Evolutionary conservation across 64 coral and sea anemone species (phyloP).

Genomic region (Montipora sp.): DNA sequence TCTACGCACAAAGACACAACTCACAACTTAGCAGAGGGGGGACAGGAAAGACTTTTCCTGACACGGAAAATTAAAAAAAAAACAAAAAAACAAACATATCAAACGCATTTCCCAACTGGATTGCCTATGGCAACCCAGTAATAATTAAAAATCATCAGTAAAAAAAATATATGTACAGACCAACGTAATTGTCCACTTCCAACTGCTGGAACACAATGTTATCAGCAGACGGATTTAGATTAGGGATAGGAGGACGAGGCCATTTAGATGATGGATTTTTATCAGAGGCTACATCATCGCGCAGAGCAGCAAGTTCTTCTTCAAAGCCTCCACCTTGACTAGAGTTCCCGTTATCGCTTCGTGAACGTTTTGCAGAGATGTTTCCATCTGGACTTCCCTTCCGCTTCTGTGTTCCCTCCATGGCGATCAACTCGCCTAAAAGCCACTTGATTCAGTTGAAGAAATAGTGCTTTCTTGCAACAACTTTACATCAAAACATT

Average conservation of each 20-base stretch:
- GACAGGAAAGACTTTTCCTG: too few relatives aligned
- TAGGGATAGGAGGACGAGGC: conserved; percentile 77
- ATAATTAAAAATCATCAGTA: too few relatives aligned
- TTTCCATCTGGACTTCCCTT: conserved; percentile 54
- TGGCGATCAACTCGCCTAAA: conserved; percentile 9
- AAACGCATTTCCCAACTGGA: too few relatives aligned
- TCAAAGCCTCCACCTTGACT: conserved; percentile 77
- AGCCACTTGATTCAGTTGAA: neutral
- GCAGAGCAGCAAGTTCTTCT: conserved; percentile 66
- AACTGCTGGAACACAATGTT: conserved; percentile 90
- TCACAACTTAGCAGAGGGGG: too few relatives aligned
- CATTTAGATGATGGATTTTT: conserved; percentile 62
- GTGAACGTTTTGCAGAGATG: conserved; percentile 74
- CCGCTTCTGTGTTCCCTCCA: conserved; percentile 75
- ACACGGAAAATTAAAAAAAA: too few relatives aligned
- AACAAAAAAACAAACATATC: too few relatives aligned
- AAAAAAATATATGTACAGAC: conserved; percentile 42
- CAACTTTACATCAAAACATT: neutral
- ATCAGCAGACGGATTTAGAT: conserved; percentile 68
- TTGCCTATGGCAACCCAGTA: too few relatives aligned
- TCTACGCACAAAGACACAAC: too few relatives aligned
- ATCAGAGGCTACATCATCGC: neutral
- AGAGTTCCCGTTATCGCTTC: conserved; percentile 47
- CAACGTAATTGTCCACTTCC: conserved; percentile 95
- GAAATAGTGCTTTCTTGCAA: neutral